Percentiles rank a stretch among this genome's conserved stretches.
phyloP scores from a whole-genome alignment of 2,113 vertebrate genomes.

The Tylochromis polylepis region DNA sequence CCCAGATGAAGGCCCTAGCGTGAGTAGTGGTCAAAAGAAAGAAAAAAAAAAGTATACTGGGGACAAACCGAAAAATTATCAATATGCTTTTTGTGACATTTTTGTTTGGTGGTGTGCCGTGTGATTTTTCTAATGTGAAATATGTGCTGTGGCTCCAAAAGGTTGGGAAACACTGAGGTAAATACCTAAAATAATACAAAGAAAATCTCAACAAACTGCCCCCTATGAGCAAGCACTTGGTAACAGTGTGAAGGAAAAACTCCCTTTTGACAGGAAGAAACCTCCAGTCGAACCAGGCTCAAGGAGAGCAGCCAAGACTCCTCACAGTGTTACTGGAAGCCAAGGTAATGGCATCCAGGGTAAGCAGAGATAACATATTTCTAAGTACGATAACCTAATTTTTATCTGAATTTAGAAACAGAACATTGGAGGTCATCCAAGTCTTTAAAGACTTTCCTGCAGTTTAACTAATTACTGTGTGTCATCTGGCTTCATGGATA shows the following conservation, averaged over 20 bases:
- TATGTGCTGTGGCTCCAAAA: neutral
- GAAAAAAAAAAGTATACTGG: neutral
- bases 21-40: neutral
- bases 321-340: too few relatives aligned
- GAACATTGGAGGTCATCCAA: neutral
- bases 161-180: neutral
- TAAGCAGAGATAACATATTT: too few relatives aligned
- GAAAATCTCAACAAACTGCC: too few relatives aligned
- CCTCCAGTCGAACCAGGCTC: too few relatives aligned
- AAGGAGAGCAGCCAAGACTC: too few relatives aligned
- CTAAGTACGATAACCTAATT: too few relatives aligned
- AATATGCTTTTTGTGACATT: neutral
- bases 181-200: too few relatives aligned
- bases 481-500: neutral
- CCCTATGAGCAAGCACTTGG: too few relatives aligned
- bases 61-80: neutral
- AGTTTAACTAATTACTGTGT: neutral
- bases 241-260: too few relatives aligned
- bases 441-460: neutral
- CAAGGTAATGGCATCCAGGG: too few relatives aligned
- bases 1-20: too few relatives aligned
- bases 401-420: neutral
- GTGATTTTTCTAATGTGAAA: neutral
- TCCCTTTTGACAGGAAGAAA: too few relatives aligned
- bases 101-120: neutral